A percentile compares a stretch with the other conserved stretches of the same genome.
Evolutionary conservation across 2,888 invertebrate species (phyloP).

Genomic region (Microchrysa polita): DNA sequence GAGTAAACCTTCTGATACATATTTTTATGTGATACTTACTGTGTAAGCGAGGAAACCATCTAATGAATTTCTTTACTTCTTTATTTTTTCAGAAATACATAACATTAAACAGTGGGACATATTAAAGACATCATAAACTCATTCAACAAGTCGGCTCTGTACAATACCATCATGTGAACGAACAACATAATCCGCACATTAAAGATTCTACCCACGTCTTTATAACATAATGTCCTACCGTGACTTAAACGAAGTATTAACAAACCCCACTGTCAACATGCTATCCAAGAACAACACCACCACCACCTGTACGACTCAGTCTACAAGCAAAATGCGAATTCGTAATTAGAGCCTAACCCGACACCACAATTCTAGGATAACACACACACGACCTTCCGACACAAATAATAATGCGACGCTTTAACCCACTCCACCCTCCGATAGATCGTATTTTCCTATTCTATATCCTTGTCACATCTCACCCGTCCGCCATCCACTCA

Average conservation of each 20-base stretch:
- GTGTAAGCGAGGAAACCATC: not conserved
- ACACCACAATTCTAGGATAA: constrained; percentile 13
- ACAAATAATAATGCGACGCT: constrained; percentile 17
- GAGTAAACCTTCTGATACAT: not conserved
- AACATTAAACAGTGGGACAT: no score
- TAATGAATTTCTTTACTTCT: not conserved
- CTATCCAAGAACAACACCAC: not conserved
- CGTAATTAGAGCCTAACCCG: constrained; percentile 15
- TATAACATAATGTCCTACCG: not conserved
- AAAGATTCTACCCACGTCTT: no score
- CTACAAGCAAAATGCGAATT: not conserved
- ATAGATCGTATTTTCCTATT: constrained; percentile 24
- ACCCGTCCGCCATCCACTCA: not conserved
- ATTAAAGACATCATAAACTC: no score
- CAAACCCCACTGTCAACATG: constrained; percentile 22
- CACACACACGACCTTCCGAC: not conserved
- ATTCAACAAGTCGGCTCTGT: not conserved
- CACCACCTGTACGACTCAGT: not conserved
- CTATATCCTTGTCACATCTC: not conserved
- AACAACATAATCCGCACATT: not conserved
- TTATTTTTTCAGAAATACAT: not conserved
- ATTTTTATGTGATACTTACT: not conserved
- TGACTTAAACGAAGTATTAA: constrained; percentile 16
- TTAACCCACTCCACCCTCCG: not conserved
- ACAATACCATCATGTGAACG: not conserved